Base-by-base conservation (phyloP, 2,797 vertebrate species). In the Chromis chromis region DNA sequence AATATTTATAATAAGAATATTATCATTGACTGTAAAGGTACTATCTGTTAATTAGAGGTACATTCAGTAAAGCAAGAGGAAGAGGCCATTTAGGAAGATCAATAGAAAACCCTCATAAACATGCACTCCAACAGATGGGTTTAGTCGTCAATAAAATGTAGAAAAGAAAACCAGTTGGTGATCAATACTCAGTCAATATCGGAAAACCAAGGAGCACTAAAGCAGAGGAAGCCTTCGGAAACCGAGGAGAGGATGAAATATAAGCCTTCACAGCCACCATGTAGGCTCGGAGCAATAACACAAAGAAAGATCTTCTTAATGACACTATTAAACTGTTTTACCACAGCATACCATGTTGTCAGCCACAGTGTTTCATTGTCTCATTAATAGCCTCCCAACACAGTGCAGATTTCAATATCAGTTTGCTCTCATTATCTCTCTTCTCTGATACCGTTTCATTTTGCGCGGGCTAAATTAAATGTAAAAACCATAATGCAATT, bases 391-490 rank as follows among this genome's bases (percentile, higher is more conserved):
- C 87, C 89, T 92, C 89, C 87, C 82, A 89, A 91, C 85, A 73
- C 82, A 44, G 87, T 70, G 67, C 74, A 86, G 78, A 82, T 90
- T 92, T 93, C 85, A 88, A 86, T 88, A 89, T 87, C 85, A 78
- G 81, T 90, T 93, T 86, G 87, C 84, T 77, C 89, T 91, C 83
- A 89, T 93, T 93, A 94, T 92, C 86, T 90, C 86, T 86, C 75
- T 79, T 83, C 74, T 84, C 89, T 90, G 90, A 92, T 92, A 91
- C 79, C 62, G 63, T 91, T 93, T 94, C 86, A 93, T 94, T 94
- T 91, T 78, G 79, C 67, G 28, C 57, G 2, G 48, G 65, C 81
- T 90, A 92, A 93, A 94, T 94, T 88, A 94, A 93, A 93, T 91
- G 92, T 86, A 91, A 92, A 91, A 91, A 86, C 62, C 81, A 78